Percentiles rank a stretch among this genome's conserved stretches.
These are phyloP conservation scores for Hystrix brachyura DNA, from an alignment of 2,113 vertebrate species.

Conservation along the genomic window DNA sequence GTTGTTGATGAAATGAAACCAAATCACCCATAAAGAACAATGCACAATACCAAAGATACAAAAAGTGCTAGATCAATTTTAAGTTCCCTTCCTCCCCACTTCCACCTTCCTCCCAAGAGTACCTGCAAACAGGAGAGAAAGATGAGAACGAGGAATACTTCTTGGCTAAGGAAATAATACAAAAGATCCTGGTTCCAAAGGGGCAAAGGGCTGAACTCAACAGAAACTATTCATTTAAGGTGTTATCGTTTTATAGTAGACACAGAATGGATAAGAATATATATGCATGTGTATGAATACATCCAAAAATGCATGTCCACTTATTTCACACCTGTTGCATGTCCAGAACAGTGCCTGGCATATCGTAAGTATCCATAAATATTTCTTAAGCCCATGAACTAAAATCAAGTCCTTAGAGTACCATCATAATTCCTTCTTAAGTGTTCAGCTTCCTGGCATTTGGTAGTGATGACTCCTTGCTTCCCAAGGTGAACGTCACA, in stretches of 20 bases:
- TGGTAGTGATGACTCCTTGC: background rate
- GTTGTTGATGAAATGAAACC: background rate
- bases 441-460: background rate
- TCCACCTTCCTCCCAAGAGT: background rate
- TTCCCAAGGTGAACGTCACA: conserved; percentile 27
- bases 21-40: background rate
- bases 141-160: background rate
- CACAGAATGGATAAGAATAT: background rate
- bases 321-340: background rate
- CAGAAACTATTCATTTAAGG: background rate
- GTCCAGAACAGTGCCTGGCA: background rate
- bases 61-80: background rate
- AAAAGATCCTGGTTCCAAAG: background rate
- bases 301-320: background rate
- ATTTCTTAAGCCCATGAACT: background rate
- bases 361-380: background rate
- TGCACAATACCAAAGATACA: background rate
- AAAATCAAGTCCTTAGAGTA: background rate
- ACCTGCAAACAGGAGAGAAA: background rate
- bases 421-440: background rate
- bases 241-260: background rate
- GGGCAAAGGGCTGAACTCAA: background rate
- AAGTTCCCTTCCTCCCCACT: background rate
- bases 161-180: background rate
- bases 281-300: background rate